Evolutionary conservation across 1,140 invertebrate species (phyloP), one percentile per base, ranked within the genome.

Genomic region (Drosophila lacteicornis): DNA sequence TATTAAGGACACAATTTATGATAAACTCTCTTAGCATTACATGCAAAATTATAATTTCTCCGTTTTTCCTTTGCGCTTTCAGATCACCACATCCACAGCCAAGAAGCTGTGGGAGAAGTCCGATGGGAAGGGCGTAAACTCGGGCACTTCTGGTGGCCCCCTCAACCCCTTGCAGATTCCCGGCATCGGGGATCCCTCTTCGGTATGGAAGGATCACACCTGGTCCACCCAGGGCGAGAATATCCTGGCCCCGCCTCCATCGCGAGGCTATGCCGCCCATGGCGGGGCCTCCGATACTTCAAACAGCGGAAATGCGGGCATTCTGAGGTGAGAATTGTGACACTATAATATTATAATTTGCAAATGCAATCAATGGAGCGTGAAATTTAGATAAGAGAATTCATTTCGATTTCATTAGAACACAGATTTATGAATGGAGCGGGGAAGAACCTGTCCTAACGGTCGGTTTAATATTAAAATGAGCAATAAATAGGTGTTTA

Each of bases 91-190:
- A 86, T 93, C 92, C 70, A 92, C 92, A 66, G 91, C 92, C 56
- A 93, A 93, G 75, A 93, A 93, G 69, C 57, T 93, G 63, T 93
- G 92, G 92, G 92, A 93, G 55, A 93, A 93, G 70, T 92, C 91
- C 12, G 92, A 92, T 78, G 92, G 92, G 27, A 92, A 92, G 57
- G 79, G 90, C 33, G 80, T 81, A 15, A 79, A 71, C 42, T 90
- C 85, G 15, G 81, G 79, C 53, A 80, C 74, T 46, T 67, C 92
- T 5, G 91, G 87, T 22, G 92, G 91, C 3, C 91, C 91, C 8
- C 67, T 93, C 15, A 85, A 92, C 80, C 92, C 92, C 2, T 55
- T 93, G 56, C 92, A 93, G 50, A 92, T 92, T 36, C 91, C 87
- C 25, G 91, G 91, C n/a, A 91, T 92, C 22, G 79, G 80, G 4